Evolutionary conservation across 2,888 invertebrate genomes (phyloP).

Genomic region (Caenorhabditis sp.): DNA sequence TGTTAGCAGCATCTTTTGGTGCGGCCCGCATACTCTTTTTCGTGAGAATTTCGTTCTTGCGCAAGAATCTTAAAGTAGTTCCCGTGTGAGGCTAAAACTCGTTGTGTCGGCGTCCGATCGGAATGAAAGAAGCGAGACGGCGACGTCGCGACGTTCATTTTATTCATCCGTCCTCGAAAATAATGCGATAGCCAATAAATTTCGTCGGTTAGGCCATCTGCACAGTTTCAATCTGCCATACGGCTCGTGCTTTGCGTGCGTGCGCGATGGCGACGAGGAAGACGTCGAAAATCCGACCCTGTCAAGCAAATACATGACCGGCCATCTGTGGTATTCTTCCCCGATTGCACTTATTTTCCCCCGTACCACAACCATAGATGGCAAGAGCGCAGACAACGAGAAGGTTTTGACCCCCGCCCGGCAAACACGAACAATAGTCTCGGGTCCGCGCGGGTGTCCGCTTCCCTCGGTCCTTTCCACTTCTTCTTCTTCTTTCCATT

Average conservation of each 20-base stretch:
- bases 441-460: slow-evolving; percentile 58
- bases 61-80: slow-evolving; percentile 12
- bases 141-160: slow-evolving; percentile 29
- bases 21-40: slow-evolving; percentile 20
- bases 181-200: slow-evolving; percentile 26
- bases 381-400: slow-evolving; percentile 31
- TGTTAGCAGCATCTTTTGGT: slow-evolving; percentile 23
- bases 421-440: slow-evolving; percentile 61
- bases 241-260: slow-evolving; percentile 22
- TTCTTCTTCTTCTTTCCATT: not conserved
- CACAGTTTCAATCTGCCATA: slow-evolving; percentile 52
- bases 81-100: not conserved
- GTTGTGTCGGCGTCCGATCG: not conserved
- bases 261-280: not conserved
- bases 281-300: slow-evolving; percentile 31
- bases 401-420: slow-evolving; percentile 43
- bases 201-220: slow-evolving; percentile 40
- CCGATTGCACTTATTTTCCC: slow-evolving; percentile 39
- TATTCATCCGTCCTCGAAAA: slow-evolving; percentile 45
- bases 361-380: slow-evolving; percentile 38
- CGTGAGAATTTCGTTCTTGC: slow-evolving; percentile 15
- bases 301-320: slow-evolving; percentile 59
- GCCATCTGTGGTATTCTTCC: slow-evolving; percentile 34
- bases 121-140: not conserved
- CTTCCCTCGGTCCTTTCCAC: slow-evolving; percentile 39